phyloP scores from a whole-genome alignment of 2,113 vertebrate species.

The Zapornia atra region DNA sequence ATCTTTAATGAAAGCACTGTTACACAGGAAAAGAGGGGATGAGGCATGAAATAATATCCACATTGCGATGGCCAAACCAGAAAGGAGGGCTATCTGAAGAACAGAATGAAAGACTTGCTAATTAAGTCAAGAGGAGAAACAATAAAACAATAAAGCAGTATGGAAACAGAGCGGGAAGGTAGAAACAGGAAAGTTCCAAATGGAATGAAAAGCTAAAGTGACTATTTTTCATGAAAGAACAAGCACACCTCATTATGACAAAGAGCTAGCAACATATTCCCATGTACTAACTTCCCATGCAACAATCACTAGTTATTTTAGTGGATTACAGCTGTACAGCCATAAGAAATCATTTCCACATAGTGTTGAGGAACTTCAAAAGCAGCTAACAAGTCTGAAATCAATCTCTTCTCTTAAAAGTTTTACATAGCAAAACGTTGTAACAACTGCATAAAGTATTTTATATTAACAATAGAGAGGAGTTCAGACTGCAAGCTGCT shows the following conservation, averaged over 20 bases:
- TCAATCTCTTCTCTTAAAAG: conserved; percentile 44
- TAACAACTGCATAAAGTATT: conserved; percentile 28
- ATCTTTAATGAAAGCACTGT: conserved; percentile 2
- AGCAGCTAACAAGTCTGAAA: conserved; percentile 49
- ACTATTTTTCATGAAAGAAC: background rate
- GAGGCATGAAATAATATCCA: conserved; percentile 14
- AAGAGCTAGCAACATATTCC: background rate
- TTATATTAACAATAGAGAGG: conserved; percentile 14
- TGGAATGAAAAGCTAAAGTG: background rate
- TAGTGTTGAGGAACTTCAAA: conserved; percentile 28
- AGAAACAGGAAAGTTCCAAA: conserved; percentile 11
- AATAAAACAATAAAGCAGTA: background rate
- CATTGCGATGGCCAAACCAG: background rate
- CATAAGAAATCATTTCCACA: conserved; percentile 38
- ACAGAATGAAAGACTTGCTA: background rate
- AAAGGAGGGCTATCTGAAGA: background rate
- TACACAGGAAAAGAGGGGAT: background rate
- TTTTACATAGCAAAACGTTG: background rate
- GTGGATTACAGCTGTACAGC: background rate
- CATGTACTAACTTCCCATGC: background rate
- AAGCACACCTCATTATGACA: background rate
- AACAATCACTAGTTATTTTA: background rate
- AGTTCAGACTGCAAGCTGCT: conserved; percentile 11
- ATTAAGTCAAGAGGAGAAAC: background rate
- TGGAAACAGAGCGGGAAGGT: background rate